Conservation (phyloP, 2,888 invertebrate genomes). For the Morpho achilles region DNA sequence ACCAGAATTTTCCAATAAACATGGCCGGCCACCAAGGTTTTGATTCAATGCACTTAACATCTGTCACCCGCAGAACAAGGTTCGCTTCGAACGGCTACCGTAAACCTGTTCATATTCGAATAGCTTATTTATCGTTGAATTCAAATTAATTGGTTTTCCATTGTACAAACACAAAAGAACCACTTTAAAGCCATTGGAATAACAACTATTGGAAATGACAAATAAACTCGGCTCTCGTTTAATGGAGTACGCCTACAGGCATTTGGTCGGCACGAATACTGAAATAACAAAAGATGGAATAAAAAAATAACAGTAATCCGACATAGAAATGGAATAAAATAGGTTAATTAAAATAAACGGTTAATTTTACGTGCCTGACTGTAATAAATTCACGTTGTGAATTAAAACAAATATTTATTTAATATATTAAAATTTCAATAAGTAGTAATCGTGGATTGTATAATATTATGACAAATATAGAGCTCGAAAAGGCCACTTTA, state of each 20-base stretch:
- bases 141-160: not conserved
- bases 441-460: no score
- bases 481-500: no score
- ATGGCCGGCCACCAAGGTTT: slow-evolving; percentile 6
- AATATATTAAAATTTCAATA: no score
- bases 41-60: slow-evolving; percentile 14
- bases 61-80: slow-evolving; percentile 15
- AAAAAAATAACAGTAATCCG: slow-evolving; percentile 6
- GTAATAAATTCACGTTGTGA: no score
- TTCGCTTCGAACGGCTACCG: slow-evolving; percentile 3
- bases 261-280: not conserved
- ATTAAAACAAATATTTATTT: no score
- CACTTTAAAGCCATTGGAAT: no score
- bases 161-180: no score
- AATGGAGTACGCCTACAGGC: not conserved
- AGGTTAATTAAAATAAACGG: no score
- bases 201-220: not conserved
- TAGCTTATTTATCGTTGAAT: not conserved
- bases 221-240: slow-evolving; percentile 1
- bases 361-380: no score
- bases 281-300: slow-evolving; percentile 1
- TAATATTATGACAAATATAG: no score
- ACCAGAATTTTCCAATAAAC: slow-evolving; percentile 16
- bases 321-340: not conserved
- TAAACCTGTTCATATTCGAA: slow-evolving; percentile 9